Base-by-base conservation (phyloP, 2,113 vertebrate species). In the Kryptolebias marmoratus region DNA sequence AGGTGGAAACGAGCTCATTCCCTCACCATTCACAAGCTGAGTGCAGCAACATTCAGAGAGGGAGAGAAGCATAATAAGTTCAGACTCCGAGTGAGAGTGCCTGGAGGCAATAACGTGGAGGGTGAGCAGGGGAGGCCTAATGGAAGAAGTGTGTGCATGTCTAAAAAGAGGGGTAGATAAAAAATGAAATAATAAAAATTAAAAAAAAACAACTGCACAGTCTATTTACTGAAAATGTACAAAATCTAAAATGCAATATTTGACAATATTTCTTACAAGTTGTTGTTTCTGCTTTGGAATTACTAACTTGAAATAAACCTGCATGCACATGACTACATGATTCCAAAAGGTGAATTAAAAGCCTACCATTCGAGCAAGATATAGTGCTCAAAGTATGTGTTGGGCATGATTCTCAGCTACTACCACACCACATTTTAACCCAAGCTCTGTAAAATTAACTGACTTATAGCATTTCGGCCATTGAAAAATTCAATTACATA, bases 61-160 rank as follows among this genome's bases (percentile, higher is more conserved):
- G 82, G 77, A 56, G 76, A 77, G 80, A 80, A 22, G 78, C 78
- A 81, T 88, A 87, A 88, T 87, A 86, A 86, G 80, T 81, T 87
- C 79, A 77, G 80, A 83, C 80, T 85, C 77, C 67, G 65, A 82
- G 74, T 89, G 75, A 81, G 79, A 90, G 82, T 74, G 84, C 84
- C 85, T 80, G 61, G 36, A 74, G 87, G 87, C 74, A 68, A 76
- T 79, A 85, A 87, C 79, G 69, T 75, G 68, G 80, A 80, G 79
- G 72, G 80, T 74, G 81, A 84, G 73, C 65, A 70, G 73, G 67
- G 79, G 81, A 75, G 73, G 73, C 57, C 53, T 81, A 77, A 82
- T 83, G 79, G 69, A 71, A 71, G 54, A 64, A 58, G 77, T 49
- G 69, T 62, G 73, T 78, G 69, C 36, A 31, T 45, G 59, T 74